Base-by-base conservation (phyloP, 30 jellyfish, hydroid and myxozoan genomes). In the Clytia hemisphaerica region DNA sequence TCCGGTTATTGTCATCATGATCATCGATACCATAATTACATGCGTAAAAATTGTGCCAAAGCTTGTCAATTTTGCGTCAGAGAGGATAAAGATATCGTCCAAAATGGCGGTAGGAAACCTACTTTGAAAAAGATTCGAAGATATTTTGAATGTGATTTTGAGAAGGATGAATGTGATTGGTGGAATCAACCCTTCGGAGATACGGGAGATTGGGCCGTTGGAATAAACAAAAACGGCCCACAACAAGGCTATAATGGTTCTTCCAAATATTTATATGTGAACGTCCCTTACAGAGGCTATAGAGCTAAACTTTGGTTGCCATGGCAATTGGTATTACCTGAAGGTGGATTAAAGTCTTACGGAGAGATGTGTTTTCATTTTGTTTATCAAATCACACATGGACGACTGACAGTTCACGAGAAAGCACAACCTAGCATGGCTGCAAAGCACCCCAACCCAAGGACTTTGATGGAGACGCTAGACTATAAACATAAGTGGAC, bases 121-220 rank as follows among this genome's bases (percentile, higher is more conserved):
- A 30, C 59, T 16, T 18, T 0, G 25, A 16, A 40, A 34, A 48
- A 65, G 37, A 32, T 12, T 35, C 18, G 53, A 54, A 74, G 76
- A 57, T 83, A 83, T 50, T 83, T 60, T 35, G 45, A 22, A 1
- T 83, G 95, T 37, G 79, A 63, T 54, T 83, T 83, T 42, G 95
- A 83, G 58, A 46, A 38, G n/a, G 65, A 70, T 46, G 75, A 63
- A 53, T 83, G 95, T 37, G 87, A 75, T 28, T 83, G 92, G 92
- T 72, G 63, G 6, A 83, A 83, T 40, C 78, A 75, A 38, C 92
- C 73, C 22, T 53, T 75, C 62, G 95, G 70, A 37, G 95, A 83
- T 70, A 80, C 92, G 46, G 95, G 79, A 26, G 61, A 83, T 58
- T 83, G 95, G 95, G 81, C 71, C 0, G 78, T 83, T 42, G 95